Base-by-base conservation (phyloP, 2,888 invertebrate genomes). In the Crematogaster levior region DNA sequence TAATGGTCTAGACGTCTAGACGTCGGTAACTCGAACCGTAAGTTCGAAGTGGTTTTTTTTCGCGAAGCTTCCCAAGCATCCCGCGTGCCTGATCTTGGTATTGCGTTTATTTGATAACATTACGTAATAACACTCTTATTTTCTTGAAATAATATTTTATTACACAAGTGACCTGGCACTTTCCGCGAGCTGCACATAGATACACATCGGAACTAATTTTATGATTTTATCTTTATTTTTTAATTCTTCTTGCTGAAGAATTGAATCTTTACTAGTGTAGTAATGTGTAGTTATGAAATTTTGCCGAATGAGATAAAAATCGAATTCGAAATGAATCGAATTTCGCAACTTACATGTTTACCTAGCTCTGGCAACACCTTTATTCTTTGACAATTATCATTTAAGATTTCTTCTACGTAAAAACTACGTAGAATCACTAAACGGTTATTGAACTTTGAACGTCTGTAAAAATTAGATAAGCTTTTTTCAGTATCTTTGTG, bases 1-100 rank as follows among this genome's bases (percentile, higher is more conserved):
- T 74, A 75, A 80, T 74, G 77, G 75, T 60, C 75, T 74, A 80
- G 80, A 80, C 80, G 80, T 80, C 75, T 74, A 77, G 80, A 80
- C 80, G 48, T 61, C 77, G 83, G 60, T 83, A 81, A 83, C 77
- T 58, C 18, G 77, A 79, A 46, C 43, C 68, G 12, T 34, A 79
- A 79, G 68, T 68, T 79, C 56, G 56, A 34, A 43, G 30, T 24
- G 10, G 43, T 58, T 79, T 79, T 75, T 77, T 68, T 68, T 4
- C 43, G 34, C 34, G 40, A 53, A 18, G 27, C 43, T 79, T 58
- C 56, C 7, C 34, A 18, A 43, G 34, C 68, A 53, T 43, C 30
- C 43, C 53, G 21, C 27, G 30, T 27, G 24, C 43, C 34, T 34
- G 68, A 68, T 79, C 43, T 48, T n/a, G 34, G 21, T 48, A 21